Evolutionary conservation across 1,140 invertebrate species (phyloP).

Genomic region (Papilio xuthus): DNA sequence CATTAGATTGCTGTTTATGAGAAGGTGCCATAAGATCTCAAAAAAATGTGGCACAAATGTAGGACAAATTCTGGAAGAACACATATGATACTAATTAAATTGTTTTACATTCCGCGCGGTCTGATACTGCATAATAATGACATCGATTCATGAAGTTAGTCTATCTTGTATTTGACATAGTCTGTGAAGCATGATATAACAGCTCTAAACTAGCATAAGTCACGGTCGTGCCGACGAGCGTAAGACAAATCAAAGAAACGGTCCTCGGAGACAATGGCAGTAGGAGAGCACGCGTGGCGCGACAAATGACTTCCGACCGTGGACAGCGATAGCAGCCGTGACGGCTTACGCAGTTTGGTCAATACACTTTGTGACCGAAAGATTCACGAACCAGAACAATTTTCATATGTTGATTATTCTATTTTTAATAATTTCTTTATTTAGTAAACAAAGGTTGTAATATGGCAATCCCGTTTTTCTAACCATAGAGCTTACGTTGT

Average conservation of each 20-base stretch:
- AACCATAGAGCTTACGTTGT: too few relatives aligned
- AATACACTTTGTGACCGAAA: conserved; percentile 37
- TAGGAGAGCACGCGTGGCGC: conserved; percentile 52
- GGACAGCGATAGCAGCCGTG: conserved; percentile 57
- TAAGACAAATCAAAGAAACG: conserved; percentile 52
- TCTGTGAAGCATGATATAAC: conserved; percentile 14
- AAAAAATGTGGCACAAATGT: too few relatives aligned
- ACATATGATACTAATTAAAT: too few relatives aligned
- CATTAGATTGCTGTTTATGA: too few relatives aligned
- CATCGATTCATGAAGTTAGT: background rate
- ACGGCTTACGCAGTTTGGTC: conserved; percentile 57
- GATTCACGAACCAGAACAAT: background rate
- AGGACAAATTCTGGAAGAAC: too few relatives aligned
- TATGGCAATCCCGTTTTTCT: too few relatives aligned
- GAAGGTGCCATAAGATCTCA: too few relatives aligned
- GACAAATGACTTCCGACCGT: conserved; percentile 62
- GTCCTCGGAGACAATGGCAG: conserved; percentile 51
- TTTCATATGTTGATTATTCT: background rate
- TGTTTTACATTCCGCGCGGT: too few relatives aligned
- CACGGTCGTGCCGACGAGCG: conserved; percentile 26
- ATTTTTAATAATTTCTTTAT: background rate
- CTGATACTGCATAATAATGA: background rate
- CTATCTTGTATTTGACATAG: background rate
- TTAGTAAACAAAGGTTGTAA: too few relatives aligned
- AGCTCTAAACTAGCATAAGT: conserved; percentile 34